Evolutionary conservation across 1,140 invertebrate species (phyloP).

Genomic region (Phenacoccus solenopsis): DNA sequence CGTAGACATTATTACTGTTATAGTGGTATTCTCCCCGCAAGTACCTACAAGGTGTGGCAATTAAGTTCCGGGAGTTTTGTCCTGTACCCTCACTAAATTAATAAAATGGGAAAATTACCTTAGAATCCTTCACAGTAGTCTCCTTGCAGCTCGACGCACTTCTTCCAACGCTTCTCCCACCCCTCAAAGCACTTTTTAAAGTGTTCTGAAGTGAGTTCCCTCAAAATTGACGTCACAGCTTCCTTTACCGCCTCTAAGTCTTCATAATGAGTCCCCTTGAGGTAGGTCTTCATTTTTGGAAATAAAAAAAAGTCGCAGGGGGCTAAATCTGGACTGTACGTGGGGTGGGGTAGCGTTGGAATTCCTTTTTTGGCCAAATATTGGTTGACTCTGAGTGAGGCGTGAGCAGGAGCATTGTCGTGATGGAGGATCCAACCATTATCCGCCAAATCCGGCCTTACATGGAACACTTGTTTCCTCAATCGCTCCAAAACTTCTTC

Average conservation of each 20-base stretch:
- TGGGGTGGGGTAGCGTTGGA: conserved; percentile 25
- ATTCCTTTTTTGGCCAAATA: conserved; percentile 25
- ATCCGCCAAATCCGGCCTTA: not conserved
- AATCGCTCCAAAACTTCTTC: conserved; percentile 23
- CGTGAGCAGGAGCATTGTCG: conserved; percentile 26
- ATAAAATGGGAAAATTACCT: not conserved
- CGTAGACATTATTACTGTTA: too few relatives aligned
- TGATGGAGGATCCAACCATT: conserved; percentile 6
- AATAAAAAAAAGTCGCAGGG: conserved; percentile 28
- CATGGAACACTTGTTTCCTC: conserved; percentile 1
- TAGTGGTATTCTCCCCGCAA: too few relatives aligned
- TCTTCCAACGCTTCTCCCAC: not conserved
- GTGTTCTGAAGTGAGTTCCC: not conserved
- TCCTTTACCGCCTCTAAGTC: conserved; percentile 21
- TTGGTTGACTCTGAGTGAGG: conserved; percentile 21
- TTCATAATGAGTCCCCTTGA: conserved; percentile 26
- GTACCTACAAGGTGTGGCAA: conserved; percentile 20
- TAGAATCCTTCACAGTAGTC: conserved; percentile 4
- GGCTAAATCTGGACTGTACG: conserved; percentile 29
- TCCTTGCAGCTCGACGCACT: not conserved
- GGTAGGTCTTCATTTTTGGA: conserved; percentile 25
- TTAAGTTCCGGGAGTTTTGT: conserved; percentile 18
- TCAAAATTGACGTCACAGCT: conserved; percentile 19
- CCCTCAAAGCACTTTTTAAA: conserved; percentile 5
- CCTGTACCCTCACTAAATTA: not conserved